These are phyloP conservation scores for Cordylochernes scorpioides DNA, from an alignment of 2,888 invertebrate genomes.

Conservation along the genomic window DNA sequence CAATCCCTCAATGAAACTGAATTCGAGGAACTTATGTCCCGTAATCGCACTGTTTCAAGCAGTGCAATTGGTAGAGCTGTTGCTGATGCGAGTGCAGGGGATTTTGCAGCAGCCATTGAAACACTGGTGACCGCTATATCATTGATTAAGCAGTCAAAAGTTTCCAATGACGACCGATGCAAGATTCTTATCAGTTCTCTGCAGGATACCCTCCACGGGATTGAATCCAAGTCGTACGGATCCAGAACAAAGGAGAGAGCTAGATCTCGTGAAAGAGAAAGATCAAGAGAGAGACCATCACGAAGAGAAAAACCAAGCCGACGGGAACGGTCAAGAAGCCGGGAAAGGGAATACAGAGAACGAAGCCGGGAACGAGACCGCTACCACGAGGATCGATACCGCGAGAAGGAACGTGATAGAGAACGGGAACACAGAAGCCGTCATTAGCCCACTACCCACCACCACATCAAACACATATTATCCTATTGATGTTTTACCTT, in stretches of 20 bases:
- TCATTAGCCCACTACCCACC: too few species aligned
- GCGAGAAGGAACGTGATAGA: slow-evolving; percentile 19
- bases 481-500: too few species aligned
- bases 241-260: slow-evolving; percentile 26
- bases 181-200: slow-evolving; percentile 87
- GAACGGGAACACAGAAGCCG: slow-evolving; percentile 19
- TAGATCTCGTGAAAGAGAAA: slow-evolving; percentile 52
- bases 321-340: slow-evolving; percentile 20
- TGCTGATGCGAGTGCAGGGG: slow-evolving; percentile 85
- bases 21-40: slow-evolving; percentile 90
- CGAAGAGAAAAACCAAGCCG: slow-evolving; percentile 16
- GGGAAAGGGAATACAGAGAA: slow-evolving; percentile 30
- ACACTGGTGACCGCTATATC: slow-evolving; percentile 95
- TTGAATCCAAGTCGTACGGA: slow-evolving; percentile 89
- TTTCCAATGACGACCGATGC: slow-evolving; percentile 84
- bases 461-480: too few species aligned
- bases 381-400: slow-evolving; percentile 28
- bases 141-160: slow-evolving; percentile 88
- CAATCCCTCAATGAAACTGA: slow-evolving; percentile 45
- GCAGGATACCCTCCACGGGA: slow-evolving; percentile 84
- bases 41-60: slow-evolving; percentile 88
- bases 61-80: slow-evolving; percentile 91
- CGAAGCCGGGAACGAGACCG: slow-evolving; percentile 28
- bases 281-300: slow-evolving; percentile 20
- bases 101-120: slow-evolving; percentile 92